phyloP scores from a whole-genome alignment of 2,113 vertebrate species.

The Hemiprocne comata region DNA sequence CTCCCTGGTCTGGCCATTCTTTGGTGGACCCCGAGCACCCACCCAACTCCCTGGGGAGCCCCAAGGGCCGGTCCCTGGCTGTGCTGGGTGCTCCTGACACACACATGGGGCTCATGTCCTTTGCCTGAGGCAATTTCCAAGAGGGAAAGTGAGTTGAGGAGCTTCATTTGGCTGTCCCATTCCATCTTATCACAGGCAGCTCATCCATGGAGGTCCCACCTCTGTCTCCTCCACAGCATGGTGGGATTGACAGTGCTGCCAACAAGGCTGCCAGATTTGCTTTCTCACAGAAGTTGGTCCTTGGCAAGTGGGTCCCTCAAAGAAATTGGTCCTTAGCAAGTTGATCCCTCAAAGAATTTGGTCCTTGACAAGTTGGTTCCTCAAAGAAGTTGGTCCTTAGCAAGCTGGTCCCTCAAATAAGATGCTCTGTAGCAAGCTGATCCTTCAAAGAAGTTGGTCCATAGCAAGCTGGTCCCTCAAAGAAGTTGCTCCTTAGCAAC shows the following conservation, averaged over 20 bases:
- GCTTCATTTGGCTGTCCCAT: background rate
- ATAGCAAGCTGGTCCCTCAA: background rate
- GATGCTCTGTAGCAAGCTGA: background rate
- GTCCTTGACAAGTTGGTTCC: background rate
- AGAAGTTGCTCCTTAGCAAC: background rate
- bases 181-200: background rate
- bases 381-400: background rate
- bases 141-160: background rate
- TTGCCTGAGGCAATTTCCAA: background rate
- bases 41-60: background rate
- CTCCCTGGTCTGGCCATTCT: too few species aligned
- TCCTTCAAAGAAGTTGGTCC: background rate
- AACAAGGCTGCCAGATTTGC: background rate
- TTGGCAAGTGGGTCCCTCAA: too few species aligned
- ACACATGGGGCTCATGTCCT: fast-evolving
- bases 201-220: background rate
- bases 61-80: fast-evolving
- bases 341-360: background rate
- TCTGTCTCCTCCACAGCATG: background rate
- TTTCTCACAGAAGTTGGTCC: background rate
- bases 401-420: background rate
- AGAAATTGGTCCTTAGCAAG: too few species aligned
- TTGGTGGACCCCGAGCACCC: background rate
- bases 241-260: background rate
- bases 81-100: background rate